Base-by-base conservation (phyloP, 2,888 invertebrate genomes). In the Drosophila niveifrons region DNA sequence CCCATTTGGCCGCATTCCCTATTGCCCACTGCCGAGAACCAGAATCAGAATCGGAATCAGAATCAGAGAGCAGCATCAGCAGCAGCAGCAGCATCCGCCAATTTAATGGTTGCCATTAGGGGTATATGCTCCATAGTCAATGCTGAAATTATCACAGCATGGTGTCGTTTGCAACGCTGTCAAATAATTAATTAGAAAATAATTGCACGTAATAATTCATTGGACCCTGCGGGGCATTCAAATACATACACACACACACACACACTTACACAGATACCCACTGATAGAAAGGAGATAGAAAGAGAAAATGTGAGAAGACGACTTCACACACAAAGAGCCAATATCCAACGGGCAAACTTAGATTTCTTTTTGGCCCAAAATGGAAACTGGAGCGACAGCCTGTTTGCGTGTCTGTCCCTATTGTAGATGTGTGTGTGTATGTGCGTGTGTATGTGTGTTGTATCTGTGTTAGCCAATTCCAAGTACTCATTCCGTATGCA, bases 111-210 rank as follows among this genome's bases (percentile, higher is more conserved):
- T 46, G 78, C 80, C 88, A 88, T 80, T 88, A 71, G 58, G 50
- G 36, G 46, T 62, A 56, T 59, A 31, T 34, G 48, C 56, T 56
- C 56, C 73, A 66, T 61, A 70, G 69, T 67, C 70, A 70, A 80
- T 83, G 75, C 59, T 68, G 76, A 78, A 82, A 82, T 84, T 84
- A 84, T 85, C 85, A 71, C 88, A 71, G 78, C 56, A 52, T 64
- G 56, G 69, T 69, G 56, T 61, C 52, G 67, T 66, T 68, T 68
- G 74, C 72, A 68, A 58, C 51, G 63, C 80, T 88, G 85, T 86
- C 88, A 89, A 86, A 86, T 86, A 86, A 86, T 86, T 86, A 86
- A 86, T 86, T 89, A 89, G 85, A 86, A 86, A 88, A 89, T 86
- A 86, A 86, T 86, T 89, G 89, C 89, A 78, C 72, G 83, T 73